A percentile compares a stretch with the other conserved stretches of the same genome.
These are phyloP conservation scores for Oreonectes daqikongensis DNA, from an alignment of 2,797 vertebrate genomes.

Conservation along the genomic window DNA sequence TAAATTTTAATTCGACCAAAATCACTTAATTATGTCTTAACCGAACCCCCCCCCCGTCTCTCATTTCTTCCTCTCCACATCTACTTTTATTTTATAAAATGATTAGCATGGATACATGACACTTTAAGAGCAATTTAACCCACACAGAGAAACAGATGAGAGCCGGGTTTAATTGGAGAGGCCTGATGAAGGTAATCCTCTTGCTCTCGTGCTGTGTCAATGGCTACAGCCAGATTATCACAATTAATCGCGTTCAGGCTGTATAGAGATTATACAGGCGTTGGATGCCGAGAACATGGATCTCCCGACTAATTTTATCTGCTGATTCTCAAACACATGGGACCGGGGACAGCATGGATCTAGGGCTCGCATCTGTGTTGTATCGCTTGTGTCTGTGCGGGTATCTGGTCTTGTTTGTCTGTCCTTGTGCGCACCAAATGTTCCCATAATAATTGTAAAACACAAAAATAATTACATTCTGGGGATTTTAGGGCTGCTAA, in stretches of 20 bases:
- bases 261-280: constrained; percentile 19
- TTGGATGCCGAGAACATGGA: constrained; percentile 6
- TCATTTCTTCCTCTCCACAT: not conserved
- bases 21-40: constrained; percentile 11
- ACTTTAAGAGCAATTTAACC: constrained; percentile 30
- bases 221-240: constrained; percentile 37
- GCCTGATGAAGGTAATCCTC: constrained; percentile 38
- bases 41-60: not conserved
- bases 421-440: constrained; percentile 24
- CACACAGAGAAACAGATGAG: constrained; percentile 25
- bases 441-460: constrained; percentile 10
- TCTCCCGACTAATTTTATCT: constrained; percentile 19
- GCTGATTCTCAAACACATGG: constrained; percentile 30
- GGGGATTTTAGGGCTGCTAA: not conserved
- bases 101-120: constrained; percentile 10
- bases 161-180: constrained; percentile 47
- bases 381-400: constrained; percentile 18
- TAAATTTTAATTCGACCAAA: not conserved
- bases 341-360: constrained; percentile 37
- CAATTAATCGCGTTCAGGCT: constrained; percentile 37
- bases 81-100: constrained; percentile 10
- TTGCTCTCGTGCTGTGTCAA: constrained; percentile 32
- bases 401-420: not conserved
- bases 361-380: constrained; percentile 3
- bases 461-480: not conserved